Conservation (phyloP, 2,113 vertebrate genomes). For the Callipepla squamata region DNA sequence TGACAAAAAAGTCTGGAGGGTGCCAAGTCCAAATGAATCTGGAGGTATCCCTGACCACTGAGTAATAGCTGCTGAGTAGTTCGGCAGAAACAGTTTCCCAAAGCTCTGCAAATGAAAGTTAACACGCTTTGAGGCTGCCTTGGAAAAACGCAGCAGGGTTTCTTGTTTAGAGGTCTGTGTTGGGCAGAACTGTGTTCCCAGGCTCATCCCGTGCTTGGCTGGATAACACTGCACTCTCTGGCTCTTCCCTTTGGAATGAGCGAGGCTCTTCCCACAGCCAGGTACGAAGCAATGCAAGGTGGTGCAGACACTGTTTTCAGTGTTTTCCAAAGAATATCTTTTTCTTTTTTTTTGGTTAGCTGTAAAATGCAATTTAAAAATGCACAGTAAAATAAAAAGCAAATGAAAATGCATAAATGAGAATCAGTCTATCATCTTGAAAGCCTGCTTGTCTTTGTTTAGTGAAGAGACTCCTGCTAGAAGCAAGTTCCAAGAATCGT, state of each 20-base stretch:
- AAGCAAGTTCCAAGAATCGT: neutral
- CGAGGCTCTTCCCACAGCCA: constrained; percentile 25
- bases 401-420: neutral
- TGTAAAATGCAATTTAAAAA: neutral
- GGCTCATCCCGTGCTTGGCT: neutral
- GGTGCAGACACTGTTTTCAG: neutral
- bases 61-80: constrained; percentile 65
- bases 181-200: neutral
- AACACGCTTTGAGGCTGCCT: neutral
- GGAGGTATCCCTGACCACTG: constrained; percentile 43
- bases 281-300: neutral
- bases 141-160: neutral
- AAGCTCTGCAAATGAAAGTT: constrained; percentile 29
- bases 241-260: constrained; percentile 41
- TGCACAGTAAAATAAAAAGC: neutral
- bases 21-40: constrained; percentile 45
- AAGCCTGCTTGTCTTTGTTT: neutral
- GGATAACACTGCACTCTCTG: neutral
- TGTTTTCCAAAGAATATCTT: neutral
- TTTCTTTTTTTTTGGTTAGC: neutral
- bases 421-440: neutral
- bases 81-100: constrained; percentile 59
- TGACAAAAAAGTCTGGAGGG: constrained; percentile 63
- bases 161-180: neutral
- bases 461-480: neutral